Evolutionary conservation across 2,888 invertebrate genomes (phyloP), one percentile per base, ranked within the genome.

Genomic region (Notodonta dromedarius): DNA sequence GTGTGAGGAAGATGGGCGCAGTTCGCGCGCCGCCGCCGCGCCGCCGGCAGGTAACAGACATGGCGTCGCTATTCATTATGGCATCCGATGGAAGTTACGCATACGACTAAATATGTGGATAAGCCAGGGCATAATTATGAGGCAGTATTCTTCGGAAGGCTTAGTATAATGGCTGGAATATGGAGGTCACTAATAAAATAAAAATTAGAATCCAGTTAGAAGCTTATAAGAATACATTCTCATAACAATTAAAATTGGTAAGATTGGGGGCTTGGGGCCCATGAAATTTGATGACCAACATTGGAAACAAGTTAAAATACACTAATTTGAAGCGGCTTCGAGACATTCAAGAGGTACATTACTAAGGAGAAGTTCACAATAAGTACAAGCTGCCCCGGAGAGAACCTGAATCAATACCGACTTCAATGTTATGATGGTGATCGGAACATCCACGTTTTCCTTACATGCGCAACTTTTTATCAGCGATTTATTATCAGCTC

Each of bases 401-500:
- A 13, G 13, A 46, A 4, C 44, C n/a, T 46, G 16, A 50, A 50
- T 50, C 50, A 50, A 50, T 50, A 46, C 46, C 46, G 46, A 46
- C 46, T 50, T 16, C 16, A 50, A 50, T 50, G 16, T 50, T 50
- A 52, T 42, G 14, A n/a, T 53, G 13, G 61, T 57, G 56, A 62
- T 52, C 56, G 79, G 79, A 67, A 76, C 82, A 78, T 90, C 91
- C 85, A 85, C 63, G 79, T 16, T 60, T 71, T 68, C 69, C 77
- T 75, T 64, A 77, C 85, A 76, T 74, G 82, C 85, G 85, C 87
- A 86, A 87, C 83, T 88, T 91, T 90, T 92, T 92, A 91, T 92
- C 93, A 90, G 89, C 88, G 84, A 88, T 89, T 89, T 89, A 91
- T 88, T 90, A 93, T 92, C 92, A 90, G 85, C 78, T 82, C 80